Conservation (phyloP, 2,113 vertebrate genomes). For the Morone saxatilis region DNA sequence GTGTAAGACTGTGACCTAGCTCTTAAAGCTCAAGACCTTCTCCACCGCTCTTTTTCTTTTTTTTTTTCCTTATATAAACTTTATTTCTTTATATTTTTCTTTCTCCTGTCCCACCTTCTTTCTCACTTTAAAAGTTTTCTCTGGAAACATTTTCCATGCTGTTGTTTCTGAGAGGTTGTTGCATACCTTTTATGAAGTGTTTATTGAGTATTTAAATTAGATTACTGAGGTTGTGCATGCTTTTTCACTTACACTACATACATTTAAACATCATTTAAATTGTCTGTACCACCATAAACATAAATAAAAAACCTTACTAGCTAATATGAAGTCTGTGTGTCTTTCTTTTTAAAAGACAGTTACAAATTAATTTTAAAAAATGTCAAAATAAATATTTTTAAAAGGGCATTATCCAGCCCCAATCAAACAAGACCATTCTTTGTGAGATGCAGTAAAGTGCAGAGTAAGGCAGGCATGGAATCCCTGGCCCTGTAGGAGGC, state of each 20-base stretch:
- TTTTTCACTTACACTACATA: not conserved
- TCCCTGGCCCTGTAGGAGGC: slow-evolving; percentile 63
- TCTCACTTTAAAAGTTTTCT: not conserved
- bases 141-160: not conserved
- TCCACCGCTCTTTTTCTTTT: slow-evolving; percentile 11
- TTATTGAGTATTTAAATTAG: not conserved
- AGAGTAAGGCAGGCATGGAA: slow-evolving; percentile 39
- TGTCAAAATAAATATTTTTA: not conserved
- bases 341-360: not conserved
- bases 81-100: not conserved
- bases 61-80: not conserved
- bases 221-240: not conserved
- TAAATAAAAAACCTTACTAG: not conserved
- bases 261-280: not conserved
- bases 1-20: slow-evolving; percentile 55
- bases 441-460: slow-evolving; percentile 51
- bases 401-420: not conserved
- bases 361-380: not conserved
- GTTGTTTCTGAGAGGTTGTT: not conserved
- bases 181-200: not conserved
- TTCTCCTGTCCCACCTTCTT: not conserved
- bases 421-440: slow-evolving; percentile 39
- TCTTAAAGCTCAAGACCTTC: slow-evolving; percentile 39
- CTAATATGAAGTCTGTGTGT: not conserved
- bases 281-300: not conserved